Evolutionary conservation across 2,113 vertebrate species (phyloP).

Genomic region (Triplophysa siluroides): DNA sequence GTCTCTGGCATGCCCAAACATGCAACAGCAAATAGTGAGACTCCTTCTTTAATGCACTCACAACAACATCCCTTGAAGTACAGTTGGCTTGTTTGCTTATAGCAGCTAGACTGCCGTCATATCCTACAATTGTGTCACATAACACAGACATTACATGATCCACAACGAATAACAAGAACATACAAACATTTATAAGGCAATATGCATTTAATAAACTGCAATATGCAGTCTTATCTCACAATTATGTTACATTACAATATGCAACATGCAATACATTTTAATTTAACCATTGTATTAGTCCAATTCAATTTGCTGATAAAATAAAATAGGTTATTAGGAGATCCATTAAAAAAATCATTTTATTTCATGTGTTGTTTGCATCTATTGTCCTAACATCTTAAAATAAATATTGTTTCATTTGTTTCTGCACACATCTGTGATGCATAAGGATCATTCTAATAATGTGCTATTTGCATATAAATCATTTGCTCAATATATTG

Average conservation of each 20-base stretch:
- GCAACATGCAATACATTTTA: background rate
- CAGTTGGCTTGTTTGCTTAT: background rate
- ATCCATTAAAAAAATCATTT: no score
- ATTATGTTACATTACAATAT: no score
- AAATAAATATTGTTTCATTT: background rate
- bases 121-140: background rate
- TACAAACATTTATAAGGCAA: background rate
- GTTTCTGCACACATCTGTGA: background rate
- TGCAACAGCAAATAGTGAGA: conserved; percentile 2
- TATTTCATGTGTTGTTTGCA: no score
- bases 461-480: background rate
- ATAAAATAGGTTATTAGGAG: no score
- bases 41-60: background rate
- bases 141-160: background rate
- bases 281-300: background rate
- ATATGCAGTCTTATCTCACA: no score
- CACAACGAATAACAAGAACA: background rate
- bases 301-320: no score
- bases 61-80: background rate
- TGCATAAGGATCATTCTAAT: background rate
- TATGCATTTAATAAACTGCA: background rate
- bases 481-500: background rate
- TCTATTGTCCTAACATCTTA: background rate
- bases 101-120: background rate
- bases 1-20: conserved; percentile 28